Conservation (phyloP, 2,888 invertebrate genomes). For the Eudemis profundana region DNA sequence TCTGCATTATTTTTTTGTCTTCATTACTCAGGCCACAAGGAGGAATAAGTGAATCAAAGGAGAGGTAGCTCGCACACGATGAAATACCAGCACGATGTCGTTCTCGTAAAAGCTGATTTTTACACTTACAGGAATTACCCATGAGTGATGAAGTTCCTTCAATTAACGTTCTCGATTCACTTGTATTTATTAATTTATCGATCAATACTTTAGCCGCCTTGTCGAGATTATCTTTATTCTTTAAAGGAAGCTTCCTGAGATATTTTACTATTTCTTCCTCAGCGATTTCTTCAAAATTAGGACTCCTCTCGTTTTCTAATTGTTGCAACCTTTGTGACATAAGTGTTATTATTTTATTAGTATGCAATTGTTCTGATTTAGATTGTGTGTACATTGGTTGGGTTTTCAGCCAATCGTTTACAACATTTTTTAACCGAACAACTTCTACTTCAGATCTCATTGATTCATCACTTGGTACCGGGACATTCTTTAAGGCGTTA, state of each 20-base stretch:
- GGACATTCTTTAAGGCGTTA: constrained; percentile 57
- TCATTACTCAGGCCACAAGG: constrained; percentile 55
- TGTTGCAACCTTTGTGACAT: constrained; percentile 61
- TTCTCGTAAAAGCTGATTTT: not conserved
- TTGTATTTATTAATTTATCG: constrained; percentile 52
- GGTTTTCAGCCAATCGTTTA: constrained; percentile 59
- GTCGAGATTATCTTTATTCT: constrained; percentile 46
- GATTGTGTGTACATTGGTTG: constrained; percentile 54
- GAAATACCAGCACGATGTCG: not conserved
- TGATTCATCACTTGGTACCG: constrained; percentile 58
- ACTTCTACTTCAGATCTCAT: constrained; percentile 60
- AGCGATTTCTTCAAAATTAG: constrained; percentile 48
- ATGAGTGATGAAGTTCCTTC: constrained; percentile 5
- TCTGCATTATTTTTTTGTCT: constrained; percentile 58
- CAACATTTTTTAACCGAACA: constrained; percentile 59
- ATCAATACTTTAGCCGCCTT: constrained; percentile 52
- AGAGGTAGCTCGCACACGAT: not conserved
- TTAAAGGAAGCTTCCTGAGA: constrained; percentile 57
- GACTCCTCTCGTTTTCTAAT: constrained; percentile 54
- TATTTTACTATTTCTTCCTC: constrained; percentile 58
- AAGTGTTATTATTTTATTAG: constrained; percentile 56
- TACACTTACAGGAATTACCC: not conserved
- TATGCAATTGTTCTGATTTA: constrained; percentile 49
- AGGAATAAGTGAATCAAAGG: constrained; percentile 44
- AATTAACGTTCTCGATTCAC: constrained; percentile 52